These are phyloP conservation scores for Neuroterus valhalla DNA, from an alignment of 1,140 invertebrate genomes.

Conservation along the genomic window DNA sequence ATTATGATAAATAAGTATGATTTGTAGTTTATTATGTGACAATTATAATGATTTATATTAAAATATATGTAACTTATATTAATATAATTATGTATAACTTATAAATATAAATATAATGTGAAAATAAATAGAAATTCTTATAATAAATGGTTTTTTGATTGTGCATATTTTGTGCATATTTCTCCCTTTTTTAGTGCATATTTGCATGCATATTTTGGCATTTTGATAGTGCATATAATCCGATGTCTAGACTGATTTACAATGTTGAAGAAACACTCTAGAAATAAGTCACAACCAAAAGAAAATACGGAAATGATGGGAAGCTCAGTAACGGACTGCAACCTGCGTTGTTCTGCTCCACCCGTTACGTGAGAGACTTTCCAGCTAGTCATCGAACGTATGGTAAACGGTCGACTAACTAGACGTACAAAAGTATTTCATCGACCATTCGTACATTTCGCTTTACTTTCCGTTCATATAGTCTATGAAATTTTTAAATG, in stretches of 20 bases:
- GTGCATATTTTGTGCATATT: not conserved
- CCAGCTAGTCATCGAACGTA: constrained; percentile 55
- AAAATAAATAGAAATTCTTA: too few relatives aligned
- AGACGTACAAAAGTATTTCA: constrained; percentile 13
- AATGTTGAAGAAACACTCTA: constrained; percentile 14
- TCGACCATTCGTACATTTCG: not conserved
- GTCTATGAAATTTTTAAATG: constrained; percentile 41
- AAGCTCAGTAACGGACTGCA: constrained; percentile 36
- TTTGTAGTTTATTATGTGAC: too few relatives aligned
- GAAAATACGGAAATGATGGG: constrained; percentile 68
- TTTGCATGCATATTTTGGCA: too few relatives aligned
- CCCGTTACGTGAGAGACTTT: constrained; percentile 67
- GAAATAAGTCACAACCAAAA: constrained; percentile 11
- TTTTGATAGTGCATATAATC: too few relatives aligned
- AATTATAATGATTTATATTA: too few relatives aligned
- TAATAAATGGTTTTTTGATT: too few relatives aligned
- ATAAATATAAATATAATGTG: too few relatives aligned
- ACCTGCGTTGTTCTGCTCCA: not conserved
- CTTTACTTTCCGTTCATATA: constrained; percentile 5
- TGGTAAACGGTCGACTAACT: not conserved
- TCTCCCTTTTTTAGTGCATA: too few relatives aligned
- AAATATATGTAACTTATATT: too few relatives aligned
- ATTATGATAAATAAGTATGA: too few relatives aligned
- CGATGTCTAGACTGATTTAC: too few relatives aligned
- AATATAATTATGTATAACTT: too few relatives aligned